Base-by-base conservation (phyloP, 2,797 vertebrate genomes). In the Ctenopoma kingsleyae region DNA sequence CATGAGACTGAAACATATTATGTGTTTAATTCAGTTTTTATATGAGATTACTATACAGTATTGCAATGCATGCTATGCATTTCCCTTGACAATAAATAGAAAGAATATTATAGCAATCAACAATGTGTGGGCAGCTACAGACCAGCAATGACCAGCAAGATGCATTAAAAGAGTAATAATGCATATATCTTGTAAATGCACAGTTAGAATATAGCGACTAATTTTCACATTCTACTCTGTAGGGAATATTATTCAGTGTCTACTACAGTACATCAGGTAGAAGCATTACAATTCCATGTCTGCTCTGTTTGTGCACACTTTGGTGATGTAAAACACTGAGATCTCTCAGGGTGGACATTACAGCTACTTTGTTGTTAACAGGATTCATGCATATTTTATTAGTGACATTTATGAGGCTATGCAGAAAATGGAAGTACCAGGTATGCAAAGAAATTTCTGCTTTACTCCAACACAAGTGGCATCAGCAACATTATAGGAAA, bases 101-200 rank as follows among this genome's bases (percentile, higher is more conserved):
- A 19, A 12, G 36, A 20, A 70, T 51, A 82, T 71, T 49, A 41
- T 64, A 65, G 46, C 50, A 62, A 49, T 74, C 61, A 47, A 61
- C 59, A 70, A 63, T 67, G 71, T 71, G 76, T 70, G 63, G 81
- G 73, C 75, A 20, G 68, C 64, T 67, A 58, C 59, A 67, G 67
- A 83, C 36, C 36, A 11, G 43, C 44, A 66, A 43, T 40, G 67
- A 71, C 54, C 19, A 1, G 67, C 60, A 67, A 68, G 76, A 62
- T 71, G 57, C 74, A 68, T 83, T 87, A 81, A 80, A 76, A 72
- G 41, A 69, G 63, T 61, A 87, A 87, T 82, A 77, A 78, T 73
- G 79, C 68, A 90, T 88, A 85, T 84, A 89, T 89, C 68, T 81
- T 84, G 65, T 71, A 82, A 83, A 89, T 67, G 73, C 58, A 72